A percentile compares a stretch with the other conserved stretches of the same genome.
Evolutionary conservation across 2,888 invertebrate species (phyloP).

Genomic region (Strigamia crassipes): DNA sequence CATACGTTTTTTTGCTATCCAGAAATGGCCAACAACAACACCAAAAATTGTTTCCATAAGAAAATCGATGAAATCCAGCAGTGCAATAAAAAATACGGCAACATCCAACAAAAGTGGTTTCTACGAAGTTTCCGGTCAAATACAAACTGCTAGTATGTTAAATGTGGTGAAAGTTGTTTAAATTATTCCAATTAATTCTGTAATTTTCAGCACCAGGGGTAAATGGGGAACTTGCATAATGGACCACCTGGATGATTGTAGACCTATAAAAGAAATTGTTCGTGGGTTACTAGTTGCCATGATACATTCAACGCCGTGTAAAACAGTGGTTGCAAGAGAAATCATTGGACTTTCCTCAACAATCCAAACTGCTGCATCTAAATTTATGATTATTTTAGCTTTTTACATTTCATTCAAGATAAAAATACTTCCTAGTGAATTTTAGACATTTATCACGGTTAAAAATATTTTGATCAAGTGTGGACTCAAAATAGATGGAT

Average conservation of each 20-base stretch:
- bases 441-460: neutral
- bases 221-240: neutral
- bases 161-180: no score
- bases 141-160: neutral
- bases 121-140: neutral
- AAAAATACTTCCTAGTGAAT: no score
- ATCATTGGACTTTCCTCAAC: neutral
- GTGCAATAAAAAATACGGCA: neutral
- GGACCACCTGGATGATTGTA: neutral
- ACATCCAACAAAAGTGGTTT: neutral
- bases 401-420: neutral
- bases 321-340: neutral
- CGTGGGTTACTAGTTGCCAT: neutral
- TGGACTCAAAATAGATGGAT: no score
- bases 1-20: neutral
- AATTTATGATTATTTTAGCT: neutral
- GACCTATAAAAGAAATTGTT: neutral
- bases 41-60: neutral
- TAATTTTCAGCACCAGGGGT: neutral
- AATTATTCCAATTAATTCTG: neutral
- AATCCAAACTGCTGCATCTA: neutral
- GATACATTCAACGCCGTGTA: neutral
- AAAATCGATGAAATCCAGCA: neutral
- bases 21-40: neutral
- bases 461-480: neutral